Percentiles rank a stretch among this genome's conserved stretches.
These are phyloP conservation scores for Theropithecus gelada DNA, from an alignment of 2,113 vertebrate species.

Conservation along the genomic window DNA sequence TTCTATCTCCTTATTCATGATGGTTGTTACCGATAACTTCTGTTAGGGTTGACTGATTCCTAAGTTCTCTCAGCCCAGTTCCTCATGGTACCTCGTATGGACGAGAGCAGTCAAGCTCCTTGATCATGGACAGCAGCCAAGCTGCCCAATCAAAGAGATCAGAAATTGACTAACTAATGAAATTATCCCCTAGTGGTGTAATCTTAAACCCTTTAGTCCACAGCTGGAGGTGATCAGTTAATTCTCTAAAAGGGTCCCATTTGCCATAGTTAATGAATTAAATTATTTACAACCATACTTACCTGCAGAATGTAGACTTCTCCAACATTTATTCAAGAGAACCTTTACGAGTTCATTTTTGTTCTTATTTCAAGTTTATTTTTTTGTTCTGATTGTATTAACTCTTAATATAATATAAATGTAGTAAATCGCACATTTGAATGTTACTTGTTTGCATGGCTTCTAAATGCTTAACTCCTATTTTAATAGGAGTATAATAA, in stretches of 20 bases:
- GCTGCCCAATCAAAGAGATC: background rate
- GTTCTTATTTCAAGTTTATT: background rate
- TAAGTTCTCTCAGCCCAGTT: background rate
- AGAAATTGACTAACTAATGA: background rate
- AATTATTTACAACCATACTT: background rate
- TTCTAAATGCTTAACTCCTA: background rate
- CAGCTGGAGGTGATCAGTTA: background rate
- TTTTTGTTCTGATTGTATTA: background rate
- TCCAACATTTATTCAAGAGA: background rate
- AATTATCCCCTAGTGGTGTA: background rate
- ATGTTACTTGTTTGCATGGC: background rate
- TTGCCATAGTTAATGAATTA: background rate
- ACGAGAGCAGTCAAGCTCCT: background rate
- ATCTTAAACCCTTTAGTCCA: background rate
- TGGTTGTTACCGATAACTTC: background rate
- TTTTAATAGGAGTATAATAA: background rate
- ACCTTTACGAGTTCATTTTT: background rate
- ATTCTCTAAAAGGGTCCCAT: background rate
- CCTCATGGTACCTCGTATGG: fast-evolving
- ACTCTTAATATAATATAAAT: background rate
- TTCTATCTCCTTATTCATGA: background rate
- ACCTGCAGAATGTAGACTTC: background rate
- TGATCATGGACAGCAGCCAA: background rate
- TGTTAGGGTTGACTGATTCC: background rate
- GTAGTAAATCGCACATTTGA: background rate